Conservation (phyloP, 2,113 vertebrate species). For the Hippocampus mohnikei region DNA sequence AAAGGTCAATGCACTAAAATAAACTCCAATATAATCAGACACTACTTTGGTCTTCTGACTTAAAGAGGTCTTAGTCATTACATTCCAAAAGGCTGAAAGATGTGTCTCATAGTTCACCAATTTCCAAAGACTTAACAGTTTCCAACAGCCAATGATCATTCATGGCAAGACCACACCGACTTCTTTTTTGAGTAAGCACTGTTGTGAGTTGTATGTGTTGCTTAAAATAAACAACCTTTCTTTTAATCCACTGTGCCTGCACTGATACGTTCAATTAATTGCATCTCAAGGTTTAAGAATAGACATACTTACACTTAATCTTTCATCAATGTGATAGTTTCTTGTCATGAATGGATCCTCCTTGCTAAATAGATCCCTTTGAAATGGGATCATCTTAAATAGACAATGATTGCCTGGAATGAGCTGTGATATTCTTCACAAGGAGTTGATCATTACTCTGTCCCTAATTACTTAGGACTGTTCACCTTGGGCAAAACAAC, state of each 20-base stretch:
- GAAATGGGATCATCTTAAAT: background rate
- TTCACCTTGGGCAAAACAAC: too few relatives aligned
- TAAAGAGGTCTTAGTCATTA: background rate
- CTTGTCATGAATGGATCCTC: constrained; percentile 1
- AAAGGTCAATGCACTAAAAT: background rate
- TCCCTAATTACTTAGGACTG: background rate
- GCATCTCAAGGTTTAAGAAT: constrained; percentile 1
- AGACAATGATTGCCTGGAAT: background rate
- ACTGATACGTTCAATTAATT: background rate
- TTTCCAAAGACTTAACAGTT: constrained; percentile 1
- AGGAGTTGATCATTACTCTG: background rate
- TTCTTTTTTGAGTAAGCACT: background rate
- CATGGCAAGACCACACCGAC: constrained; percentile 3
- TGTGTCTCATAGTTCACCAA: constrained; percentile 6
- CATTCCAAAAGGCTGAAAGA: constrained; percentile 4
- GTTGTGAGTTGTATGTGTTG: constrained; percentile 1
- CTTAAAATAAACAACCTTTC: constrained; percentile 6
- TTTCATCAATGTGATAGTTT: background rate
- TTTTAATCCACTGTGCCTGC: constrained; percentile 7
- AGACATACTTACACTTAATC: background rate
- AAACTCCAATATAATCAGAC: background rate
- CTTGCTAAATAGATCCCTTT: background rate
- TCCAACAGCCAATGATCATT: background rate
- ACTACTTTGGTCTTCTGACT: background rate
- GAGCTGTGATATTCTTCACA: background rate